These are phyloP conservation scores for Leptinotarsa undecemlineata DNA, from an alignment of 1,140 invertebrate genomes.

Conservation along the genomic window DNA sequence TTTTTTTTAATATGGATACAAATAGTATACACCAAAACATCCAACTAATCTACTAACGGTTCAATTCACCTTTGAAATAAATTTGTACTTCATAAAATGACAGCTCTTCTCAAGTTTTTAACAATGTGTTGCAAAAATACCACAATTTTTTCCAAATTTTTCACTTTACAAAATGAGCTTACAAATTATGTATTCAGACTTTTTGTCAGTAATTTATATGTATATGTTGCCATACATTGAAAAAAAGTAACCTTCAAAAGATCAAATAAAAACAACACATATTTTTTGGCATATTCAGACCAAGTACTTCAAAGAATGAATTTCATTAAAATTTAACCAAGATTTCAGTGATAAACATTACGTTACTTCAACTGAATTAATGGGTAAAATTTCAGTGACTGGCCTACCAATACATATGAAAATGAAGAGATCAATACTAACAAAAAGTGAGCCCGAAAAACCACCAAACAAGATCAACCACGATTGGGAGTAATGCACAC, in stretches of 20 bases:
- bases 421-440: not conserved
- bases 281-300: not conserved
- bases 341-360: not conserved
- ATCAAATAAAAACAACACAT: not conserved
- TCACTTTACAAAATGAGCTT: constrained; percentile 43
- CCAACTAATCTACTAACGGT: constrained; percentile 46
- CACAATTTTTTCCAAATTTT: constrained; percentile 39
- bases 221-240: constrained; percentile 19
- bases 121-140: constrained; percentile 42
- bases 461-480: too few relatives aligned
- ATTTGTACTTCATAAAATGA: constrained; percentile 52
- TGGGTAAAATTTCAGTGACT: not conserved
- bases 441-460: too few relatives aligned
- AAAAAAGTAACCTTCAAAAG: constrained; percentile 23
- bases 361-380: too few relatives aligned
- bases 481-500: too few relatives aligned
- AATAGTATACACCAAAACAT: constrained; percentile 53
- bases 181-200: constrained; percentile 47
- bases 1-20: constrained; percentile 51
- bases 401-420: not conserved
- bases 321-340: not conserved
- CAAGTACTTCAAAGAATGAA: not conserved
- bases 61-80: constrained; percentile 49
- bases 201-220: constrained; percentile 36
- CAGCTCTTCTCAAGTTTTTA: constrained; percentile 41